Conservation (phyloP, 2,113 vertebrate genomes). For the Phalacrocorax carbo region DNA sequence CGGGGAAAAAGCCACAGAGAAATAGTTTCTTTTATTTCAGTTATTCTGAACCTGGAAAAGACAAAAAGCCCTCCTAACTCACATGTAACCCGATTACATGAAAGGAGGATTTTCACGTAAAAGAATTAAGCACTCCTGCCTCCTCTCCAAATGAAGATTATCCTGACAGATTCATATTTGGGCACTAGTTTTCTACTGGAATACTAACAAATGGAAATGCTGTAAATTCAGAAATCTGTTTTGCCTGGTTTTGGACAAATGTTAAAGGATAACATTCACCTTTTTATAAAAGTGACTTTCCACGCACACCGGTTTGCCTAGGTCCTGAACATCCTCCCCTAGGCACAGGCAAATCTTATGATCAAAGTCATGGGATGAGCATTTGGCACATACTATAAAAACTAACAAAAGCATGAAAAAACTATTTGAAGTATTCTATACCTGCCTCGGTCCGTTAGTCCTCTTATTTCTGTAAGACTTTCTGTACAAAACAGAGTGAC, state of each 20-base stretch:
- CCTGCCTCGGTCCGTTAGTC: neutral
- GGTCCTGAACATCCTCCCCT: neutral
- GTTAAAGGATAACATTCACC: neutral
- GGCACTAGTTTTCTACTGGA: neutral
- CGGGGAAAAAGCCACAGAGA: neutral
- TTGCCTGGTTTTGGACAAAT: neutral
- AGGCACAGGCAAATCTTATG: neutral
- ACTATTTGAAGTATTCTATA: neutral
- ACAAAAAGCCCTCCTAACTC: neutral
- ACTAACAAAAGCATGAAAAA: neutral
- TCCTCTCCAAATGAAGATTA: neutral
- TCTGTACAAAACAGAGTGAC: rapidly evolving
- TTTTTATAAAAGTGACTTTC: neutral
- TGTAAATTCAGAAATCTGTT: neutral
- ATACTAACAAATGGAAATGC: neutral
- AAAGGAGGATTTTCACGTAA: neutral
- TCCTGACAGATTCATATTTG: neutral
- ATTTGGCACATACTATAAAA: neutral
- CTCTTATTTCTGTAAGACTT: neutral
- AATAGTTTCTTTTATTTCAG: neutral
- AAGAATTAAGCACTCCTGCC: neutral
- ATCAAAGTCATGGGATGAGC: neutral
- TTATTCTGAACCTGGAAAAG: neutral
- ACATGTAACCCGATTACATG: neutral
- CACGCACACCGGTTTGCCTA: neutral